Evolutionary conservation across 2,113 vertebrate genomes (phyloP).

Genomic region (Vidua macroura): DNA sequence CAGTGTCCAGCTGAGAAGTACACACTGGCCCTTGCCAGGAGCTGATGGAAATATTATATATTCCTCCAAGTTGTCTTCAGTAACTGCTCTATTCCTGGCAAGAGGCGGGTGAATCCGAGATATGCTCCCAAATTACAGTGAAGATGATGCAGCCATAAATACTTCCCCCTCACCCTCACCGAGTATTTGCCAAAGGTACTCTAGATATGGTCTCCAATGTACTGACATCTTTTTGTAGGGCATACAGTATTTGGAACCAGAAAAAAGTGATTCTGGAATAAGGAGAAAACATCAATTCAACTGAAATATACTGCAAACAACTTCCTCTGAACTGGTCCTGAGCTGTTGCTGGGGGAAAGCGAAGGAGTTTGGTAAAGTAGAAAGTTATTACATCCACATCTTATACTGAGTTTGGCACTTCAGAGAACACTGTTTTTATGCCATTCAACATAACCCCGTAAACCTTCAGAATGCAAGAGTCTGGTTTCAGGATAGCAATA

Average conservation of each 20-base stretch:
- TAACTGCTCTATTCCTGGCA: neutral
- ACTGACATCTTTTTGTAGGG: neutral
- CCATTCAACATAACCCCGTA: neutral
- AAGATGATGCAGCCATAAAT: neutral
- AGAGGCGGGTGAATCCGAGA: neutral
- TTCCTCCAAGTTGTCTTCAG: neutral
- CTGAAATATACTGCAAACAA: neutral
- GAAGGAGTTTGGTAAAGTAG: neutral
- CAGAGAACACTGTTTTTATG: neutral
- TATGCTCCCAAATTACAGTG: neutral
- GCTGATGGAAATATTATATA: neutral
- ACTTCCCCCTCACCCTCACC: neutral
- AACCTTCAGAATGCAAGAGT: neutral
- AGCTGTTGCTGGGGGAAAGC: neutral
- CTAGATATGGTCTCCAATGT: fast-evolving
- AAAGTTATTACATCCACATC: neutral
- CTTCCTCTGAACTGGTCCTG: neutral
- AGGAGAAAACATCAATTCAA: neutral
- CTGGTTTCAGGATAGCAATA: neutral
- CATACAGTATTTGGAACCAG: neutral
- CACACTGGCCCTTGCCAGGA: neutral
- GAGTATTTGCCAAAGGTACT: neutral
- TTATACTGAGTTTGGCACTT: neutral
- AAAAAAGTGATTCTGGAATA: neutral
- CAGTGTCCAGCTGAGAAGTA: neutral